Evolutionary conservation across 2,797 vertebrate genomes (phyloP).

Genomic region (Numenius phaeopus): DNA sequence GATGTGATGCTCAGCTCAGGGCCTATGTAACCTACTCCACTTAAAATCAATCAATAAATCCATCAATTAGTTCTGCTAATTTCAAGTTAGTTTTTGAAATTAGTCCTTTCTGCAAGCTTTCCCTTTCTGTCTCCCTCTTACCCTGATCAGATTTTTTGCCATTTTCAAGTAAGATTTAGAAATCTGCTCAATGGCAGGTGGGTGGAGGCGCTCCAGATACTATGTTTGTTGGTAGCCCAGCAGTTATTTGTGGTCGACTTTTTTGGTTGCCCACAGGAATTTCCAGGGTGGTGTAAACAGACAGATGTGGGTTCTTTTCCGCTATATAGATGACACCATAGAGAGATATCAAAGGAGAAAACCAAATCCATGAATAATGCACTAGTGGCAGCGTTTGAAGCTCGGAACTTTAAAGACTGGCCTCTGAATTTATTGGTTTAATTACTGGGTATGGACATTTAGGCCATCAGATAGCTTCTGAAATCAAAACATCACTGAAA

Average conservation of each 20-base stretch:
- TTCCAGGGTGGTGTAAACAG: conserved; percentile 63
- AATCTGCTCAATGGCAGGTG: conserved; percentile 38
- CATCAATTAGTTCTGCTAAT: not conserved
- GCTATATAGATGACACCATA: conserved; percentile 55
- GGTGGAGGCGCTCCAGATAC: conserved; percentile 41
- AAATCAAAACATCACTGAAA: conserved; percentile 17
- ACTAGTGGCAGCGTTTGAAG: conserved; percentile 27
- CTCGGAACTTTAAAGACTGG: conserved; percentile 34
- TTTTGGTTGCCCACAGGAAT: conserved; percentile 65
- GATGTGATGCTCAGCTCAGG: not conserved
- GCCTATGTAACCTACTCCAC: not conserved
- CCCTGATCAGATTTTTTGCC: not conserved
- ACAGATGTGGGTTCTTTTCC: conserved; percentile 54
- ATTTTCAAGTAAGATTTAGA: not conserved
- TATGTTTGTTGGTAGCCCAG: conserved; percentile 48
- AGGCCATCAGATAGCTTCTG: not conserved
- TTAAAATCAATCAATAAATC: not conserved
- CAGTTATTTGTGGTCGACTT: conserved; percentile 52
- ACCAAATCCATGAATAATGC: conserved; percentile 45
- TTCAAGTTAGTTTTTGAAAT: conserved; percentile 6
- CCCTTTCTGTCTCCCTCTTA: not conserved
- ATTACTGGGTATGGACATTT: not conserved
- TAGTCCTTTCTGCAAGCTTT: not conserved
- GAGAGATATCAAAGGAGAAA: conserved; percentile 50
- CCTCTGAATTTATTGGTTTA: conserved; percentile 40